Base-by-base conservation (phyloP, 2,888 invertebrate species). In the Meteorus cinctellus region DNA sequence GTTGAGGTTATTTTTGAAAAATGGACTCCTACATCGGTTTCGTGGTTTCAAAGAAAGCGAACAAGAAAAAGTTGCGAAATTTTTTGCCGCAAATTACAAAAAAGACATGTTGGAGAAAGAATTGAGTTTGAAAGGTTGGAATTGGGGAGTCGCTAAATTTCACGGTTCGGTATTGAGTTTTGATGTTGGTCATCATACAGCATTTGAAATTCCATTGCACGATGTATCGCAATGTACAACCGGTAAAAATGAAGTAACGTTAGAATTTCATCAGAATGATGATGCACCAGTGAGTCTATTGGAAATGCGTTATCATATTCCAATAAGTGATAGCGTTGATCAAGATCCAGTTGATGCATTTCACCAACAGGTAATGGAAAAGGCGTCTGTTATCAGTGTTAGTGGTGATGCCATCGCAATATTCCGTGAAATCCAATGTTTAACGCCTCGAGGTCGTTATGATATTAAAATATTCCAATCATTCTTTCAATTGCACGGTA, bases 201-300 rank as follows among this genome's bases (percentile, higher is more conserved):
- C 97, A 0, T 99, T 99, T 91, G 99, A 99, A 90, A 95, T 99
- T 81, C 99, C 99, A 0, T 89, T 99, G 55, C 95, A 95, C 82
- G 95, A 99, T 92, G 99, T 99, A 0, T 98, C 98, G 0, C 98
- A 98, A 85, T 97, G 98, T 85, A 96, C 95, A 8, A 96, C 97
- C 1, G 97, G 97, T 55, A 99, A 99, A 89, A 99, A 98, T 91
- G 99, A 99, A 92, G 98, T 99, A 4, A 98, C 98, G 0, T 91
- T 99, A 75, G 99, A 99, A 89, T 99, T 99, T 88, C 98, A 98
- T 92, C 98, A 96, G 93, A 99, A 99, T 90, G 99, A 99, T 86
- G 99, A 99, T 90, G 98, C 98, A 0, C 96, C 98, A 0, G 97
- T 99, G 0, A 97, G 97, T 79, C 91, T 99, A 75, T 95, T 98